Percentiles rank a stretch among this genome's conserved stretches.
phyloP scores from a whole-genome alignment of 2,797 vertebrate species.

The Aphelocoma californica region DNA sequence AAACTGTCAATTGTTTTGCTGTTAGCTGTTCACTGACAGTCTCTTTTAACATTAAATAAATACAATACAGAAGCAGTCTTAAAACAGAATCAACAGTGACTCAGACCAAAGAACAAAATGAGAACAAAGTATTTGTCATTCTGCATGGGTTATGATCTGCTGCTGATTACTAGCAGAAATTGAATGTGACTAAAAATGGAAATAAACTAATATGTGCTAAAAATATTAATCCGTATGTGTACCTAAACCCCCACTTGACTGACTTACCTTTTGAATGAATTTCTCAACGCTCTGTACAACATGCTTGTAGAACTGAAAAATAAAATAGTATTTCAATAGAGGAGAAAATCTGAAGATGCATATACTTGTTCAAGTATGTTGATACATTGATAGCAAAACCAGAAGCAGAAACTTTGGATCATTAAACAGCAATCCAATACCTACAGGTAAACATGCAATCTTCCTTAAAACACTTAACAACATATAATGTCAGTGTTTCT shows the following conservation, averaged over 20 bases:
- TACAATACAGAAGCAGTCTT: neutral
- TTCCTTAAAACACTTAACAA: neutral
- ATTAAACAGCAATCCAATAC: neutral
- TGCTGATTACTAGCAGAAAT: neutral
- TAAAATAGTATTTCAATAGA: neutral
- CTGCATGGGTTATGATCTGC: neutral
- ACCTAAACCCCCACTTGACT: neutral
- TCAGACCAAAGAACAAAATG: neutral
- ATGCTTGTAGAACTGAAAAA: constrained; percentile 97
- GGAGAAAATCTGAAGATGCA: neutral
- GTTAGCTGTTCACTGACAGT: neutral
- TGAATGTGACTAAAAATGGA: neutral
- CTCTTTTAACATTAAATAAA: neutral
- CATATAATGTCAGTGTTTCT: neutral
- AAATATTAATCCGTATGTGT: neutral
- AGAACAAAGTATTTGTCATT: neutral
- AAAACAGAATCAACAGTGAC: neutral
- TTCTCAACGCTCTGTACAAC: constrained; percentile 99
- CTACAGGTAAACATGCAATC: neutral
- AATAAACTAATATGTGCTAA: neutral
- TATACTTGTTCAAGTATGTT: neutral
- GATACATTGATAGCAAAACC: neutral
- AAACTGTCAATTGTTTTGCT: neutral
- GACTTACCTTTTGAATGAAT: constrained; percentile 95
- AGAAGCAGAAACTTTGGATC: neutral